phyloP scores from a whole-genome alignment of 35 echinoderm and acorn worm genomes.

The Nesometra sesokonis region DNA sequence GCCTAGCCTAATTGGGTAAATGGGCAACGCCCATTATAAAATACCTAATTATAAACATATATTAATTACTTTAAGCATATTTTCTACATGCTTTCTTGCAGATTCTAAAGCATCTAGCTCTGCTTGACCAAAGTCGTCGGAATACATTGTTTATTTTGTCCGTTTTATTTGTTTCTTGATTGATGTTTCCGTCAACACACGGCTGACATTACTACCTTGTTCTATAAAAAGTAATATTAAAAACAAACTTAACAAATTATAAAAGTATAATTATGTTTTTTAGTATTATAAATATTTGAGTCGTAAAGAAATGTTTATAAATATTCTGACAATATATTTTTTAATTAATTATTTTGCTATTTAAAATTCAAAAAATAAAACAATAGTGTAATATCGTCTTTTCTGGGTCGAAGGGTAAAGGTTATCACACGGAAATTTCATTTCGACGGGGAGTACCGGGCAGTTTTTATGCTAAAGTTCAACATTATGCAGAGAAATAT shows the following conservation, averaged over 20 bases:
- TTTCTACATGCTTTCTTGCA: slow-evolving; percentile 77
- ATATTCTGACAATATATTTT: too few species aligned
- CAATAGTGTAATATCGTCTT: too few species aligned
- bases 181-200: not conserved
- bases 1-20: not conserved
- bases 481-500: not conserved
- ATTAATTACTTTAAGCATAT: slow-evolving; percentile 67
- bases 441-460: not conserved
- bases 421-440: too few species aligned
- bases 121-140: slow-evolving; percentile 66
- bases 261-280: too few species aligned
- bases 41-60: not conserved
- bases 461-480: not conserved
- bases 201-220: not conserved
- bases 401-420: too few species aligned
- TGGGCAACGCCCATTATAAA: not conserved
- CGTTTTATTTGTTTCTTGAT: not conserved
- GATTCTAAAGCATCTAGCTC: slow-evolving; percentile 79
- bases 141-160: slow-evolving; percentile 38
- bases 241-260: too few species aligned
- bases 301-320: too few species aligned
- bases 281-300: too few species aligned
- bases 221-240: not conserved
- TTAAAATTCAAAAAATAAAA: too few species aligned
- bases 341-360: too few species aligned